Base-by-base conservation (phyloP, 2,888 invertebrate genomes). In the Melanargia galathea region DNA sequence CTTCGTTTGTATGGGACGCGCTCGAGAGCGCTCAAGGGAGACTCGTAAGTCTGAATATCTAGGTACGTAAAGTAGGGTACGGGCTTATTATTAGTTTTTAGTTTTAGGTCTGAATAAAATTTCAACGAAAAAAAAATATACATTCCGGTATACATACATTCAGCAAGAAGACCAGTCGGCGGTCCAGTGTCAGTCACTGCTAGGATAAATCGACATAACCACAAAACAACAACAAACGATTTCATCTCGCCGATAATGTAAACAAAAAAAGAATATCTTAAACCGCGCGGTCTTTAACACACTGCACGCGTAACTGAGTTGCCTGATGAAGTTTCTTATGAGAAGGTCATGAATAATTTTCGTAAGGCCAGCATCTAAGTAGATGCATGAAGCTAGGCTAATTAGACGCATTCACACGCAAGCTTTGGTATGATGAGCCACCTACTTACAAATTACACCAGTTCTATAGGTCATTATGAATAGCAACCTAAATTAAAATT, bases 151-250 rank as follows among this genome's bases (percentile, higher is more conserved):
- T 54, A 81, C 86, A 83, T 68, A 88, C 89, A 90, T 30, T 88
- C 82, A 2, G 86, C 81, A 82, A 89, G 81, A 30, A 81, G 73
- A 6, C 89, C 89, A 0, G 82, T 82, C 0, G 89, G 87, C 62
- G 75, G 75, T 2, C 86, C 88, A 1, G 79, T 79, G 43, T 86
- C 80, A 22, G 77, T 71, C 1, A 69, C 67, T 2, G 73, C 75
- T 16, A 71, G 43, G 60, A 65, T 71, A 26, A 73, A 62, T 38
- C 65, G 71, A 66, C 62, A 69, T 59, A 71, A 62, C 57, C 71
- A 65, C 26, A 73, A 58, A 18, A 72, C 30, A 24, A 71, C 24
- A 35, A 72, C 49, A 35, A 72, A 26, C 56, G 48, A 64, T 60
- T 60, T 68, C 64, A 68, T 70, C 10, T 46, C 62, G 33, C 55